These are phyloP conservation scores for Lepetodrilus schrolli DNA, from an alignment of 2,888 invertebrate species.

Conservation along the genomic window DNA sequence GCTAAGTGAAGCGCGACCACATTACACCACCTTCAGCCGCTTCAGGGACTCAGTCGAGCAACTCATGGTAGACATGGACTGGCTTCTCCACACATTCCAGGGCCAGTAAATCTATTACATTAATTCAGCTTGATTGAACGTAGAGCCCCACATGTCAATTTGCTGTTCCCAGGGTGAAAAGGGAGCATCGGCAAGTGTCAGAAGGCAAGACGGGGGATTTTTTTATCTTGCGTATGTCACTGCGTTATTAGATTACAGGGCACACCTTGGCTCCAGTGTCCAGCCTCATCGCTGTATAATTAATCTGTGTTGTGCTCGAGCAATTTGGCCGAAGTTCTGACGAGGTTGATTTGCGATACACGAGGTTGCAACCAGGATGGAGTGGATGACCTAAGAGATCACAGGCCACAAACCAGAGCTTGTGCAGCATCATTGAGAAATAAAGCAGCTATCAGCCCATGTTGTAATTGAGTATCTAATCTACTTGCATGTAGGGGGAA, in stretches of 20 bases:
- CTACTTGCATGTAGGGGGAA: slow-evolving; percentile 6
- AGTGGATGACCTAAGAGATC: background rate
- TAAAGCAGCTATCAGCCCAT: slow-evolving; percentile 27
- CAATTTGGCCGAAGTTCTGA: slow-evolving; percentile 1
- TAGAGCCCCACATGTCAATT: slow-evolving; percentile 22
- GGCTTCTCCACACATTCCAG: background rate
- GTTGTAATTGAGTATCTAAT: slow-evolving; percentile 31
- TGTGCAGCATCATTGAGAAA: slow-evolving; percentile 3
- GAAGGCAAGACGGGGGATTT: slow-evolving; percentile 2
- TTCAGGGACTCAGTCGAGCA: background rate
- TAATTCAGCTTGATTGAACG: slow-evolving; percentile 27
- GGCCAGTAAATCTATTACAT: slow-evolving; percentile 28
- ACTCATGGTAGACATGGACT: background rate
- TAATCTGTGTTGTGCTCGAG: slow-evolving; percentile 27
- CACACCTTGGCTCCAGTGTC: slow-evolving; percentile 27
- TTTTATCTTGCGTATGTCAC: slow-evolving; percentile 27
- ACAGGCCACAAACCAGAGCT: slow-evolving; percentile 27
- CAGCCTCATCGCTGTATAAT: slow-evolving; percentile 23
- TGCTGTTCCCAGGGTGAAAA: slow-evolving; percentile 22
- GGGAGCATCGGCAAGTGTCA: slow-evolving; percentile 15
- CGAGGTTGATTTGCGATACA: background rate
- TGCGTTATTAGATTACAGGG: slow-evolving; percentile 21
- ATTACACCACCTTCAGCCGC: background rate
- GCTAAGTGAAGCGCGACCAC: slow-evolving; percentile 21
- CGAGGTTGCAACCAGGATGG: background rate